Conservation (phyloP, 2,113 vertebrate genomes). For the Larimichthys polyactis region DNA sequence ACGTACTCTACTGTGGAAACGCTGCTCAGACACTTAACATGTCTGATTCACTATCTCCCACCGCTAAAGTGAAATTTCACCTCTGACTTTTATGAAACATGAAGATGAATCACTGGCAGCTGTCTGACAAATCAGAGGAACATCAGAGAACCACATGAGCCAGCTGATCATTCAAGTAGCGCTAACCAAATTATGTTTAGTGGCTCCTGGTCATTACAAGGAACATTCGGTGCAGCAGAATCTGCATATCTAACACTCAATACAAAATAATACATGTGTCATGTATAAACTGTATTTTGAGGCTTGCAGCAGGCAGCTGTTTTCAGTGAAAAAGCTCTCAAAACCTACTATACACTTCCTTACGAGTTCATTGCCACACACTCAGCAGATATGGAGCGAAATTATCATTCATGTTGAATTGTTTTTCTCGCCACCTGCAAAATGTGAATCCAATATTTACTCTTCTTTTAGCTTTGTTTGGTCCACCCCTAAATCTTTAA, state of each 20-base stretch:
- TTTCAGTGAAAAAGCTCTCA: too few species aligned
- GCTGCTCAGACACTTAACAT: conserved; percentile 16
- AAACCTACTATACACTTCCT: too few species aligned
- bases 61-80: conserved; percentile 25
- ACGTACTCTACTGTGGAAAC: neutral
- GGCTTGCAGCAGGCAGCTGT: too few species aligned
- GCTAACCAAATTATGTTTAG: conserved; percentile 23
- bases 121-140: conserved; percentile 50
- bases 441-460: too few species aligned
- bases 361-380: too few species aligned
- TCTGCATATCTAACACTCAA: conserved; percentile 24
- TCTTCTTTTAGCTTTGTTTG: too few species aligned
- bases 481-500: too few species aligned
- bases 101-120: conserved; percentile 30
- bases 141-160: conserved; percentile 9
- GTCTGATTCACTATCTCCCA: conserved; percentile 43
- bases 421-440: too few species aligned
- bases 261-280: neutral
- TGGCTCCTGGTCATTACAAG: conserved; percentile 36
- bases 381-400: too few species aligned
- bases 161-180: conserved; percentile 44
- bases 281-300: neutral
- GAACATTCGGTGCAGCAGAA: conserved; percentile 7
- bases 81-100: conserved; percentile 20
- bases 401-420: too few species aligned